Evolutionary conservation across 1,140 invertebrate genomes (phyloP), one percentile per base, ranked within the genome.

Genomic region (Nephila pilipes): DNA sequence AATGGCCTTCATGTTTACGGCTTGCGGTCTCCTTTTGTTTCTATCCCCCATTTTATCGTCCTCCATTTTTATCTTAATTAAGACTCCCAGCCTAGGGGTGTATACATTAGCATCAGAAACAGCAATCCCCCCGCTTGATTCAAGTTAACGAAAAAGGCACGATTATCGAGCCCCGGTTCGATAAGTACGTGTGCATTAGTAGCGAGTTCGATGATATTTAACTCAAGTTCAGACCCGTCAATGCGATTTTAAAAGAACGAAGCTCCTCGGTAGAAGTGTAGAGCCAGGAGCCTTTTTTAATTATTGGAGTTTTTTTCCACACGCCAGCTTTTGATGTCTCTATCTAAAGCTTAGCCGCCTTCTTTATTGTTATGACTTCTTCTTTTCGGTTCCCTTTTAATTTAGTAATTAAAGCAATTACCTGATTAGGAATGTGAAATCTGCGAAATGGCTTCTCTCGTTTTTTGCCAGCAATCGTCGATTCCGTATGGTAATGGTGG

Each of bases 361-460:
- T 85, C 90, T 91, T 91, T 83, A 91, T 92, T 85, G 79, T 92
- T 92, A 89, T 20, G 69, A 29, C 25, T 55, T 36, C 58, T 29
- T 57, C 46, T 85, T 69, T 92, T 85, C 80, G 88, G 88, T 90
- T 29, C 57, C 58, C 36, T 92, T 63, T 92, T 83, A 91, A 85
- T 92, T 92, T 85, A 69, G 60, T 81, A 92, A 92, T 92, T 92
- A 92, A 92, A 36, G 90, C 80, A 92, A 92, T 92, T 92, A 92
- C 38, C 58, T 92, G 90, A 92, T 92, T 92, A 92, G 55, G 90
- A 85, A 92, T 85, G 80, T 65, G 58, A 18, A 69, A 36, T 90
- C 25, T 54, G n/a, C 38, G 14, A 57, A 80, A 81, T 32, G 32
- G n/a, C 75, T 55, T 58, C 36, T 75, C 75, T 29, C 38, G 2